These are phyloP conservation scores for Agrotis clavis DNA, from an alignment of 2,888 invertebrate species.

Conservation along the genomic window DNA sequence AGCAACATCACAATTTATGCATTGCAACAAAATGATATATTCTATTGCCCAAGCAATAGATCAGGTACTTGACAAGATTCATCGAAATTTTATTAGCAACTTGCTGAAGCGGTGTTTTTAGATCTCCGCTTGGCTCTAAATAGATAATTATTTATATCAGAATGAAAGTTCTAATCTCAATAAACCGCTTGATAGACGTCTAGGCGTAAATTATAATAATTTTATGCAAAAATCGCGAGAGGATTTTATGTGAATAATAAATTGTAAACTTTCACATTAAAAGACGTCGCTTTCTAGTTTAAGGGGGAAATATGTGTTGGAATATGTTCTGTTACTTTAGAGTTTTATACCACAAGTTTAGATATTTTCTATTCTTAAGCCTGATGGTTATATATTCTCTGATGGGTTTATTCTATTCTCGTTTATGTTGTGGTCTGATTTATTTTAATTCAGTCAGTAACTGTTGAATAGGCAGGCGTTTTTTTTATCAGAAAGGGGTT, in stretches of 20 bases:
- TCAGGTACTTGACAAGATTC: too few species aligned
- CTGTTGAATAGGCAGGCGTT: neutral
- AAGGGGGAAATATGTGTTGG: neutral
- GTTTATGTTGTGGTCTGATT: neutral
- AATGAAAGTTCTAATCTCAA: constrained; percentile 16
- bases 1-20: too few species aligned
- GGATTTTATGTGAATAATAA: constrained; percentile 44
- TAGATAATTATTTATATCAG: neutral
- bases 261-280: constrained; percentile 51
- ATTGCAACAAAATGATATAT: too few species aligned
- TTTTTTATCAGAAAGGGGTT: neutral
- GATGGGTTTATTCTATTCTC: neutral
- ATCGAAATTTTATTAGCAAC: too few species aligned
- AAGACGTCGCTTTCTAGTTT: constrained; percentile 47
- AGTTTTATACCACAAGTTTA: constrained; percentile 5
- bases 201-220: constrained; percentile 42
- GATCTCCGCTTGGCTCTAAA: too few species aligned
- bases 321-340: constrained; percentile 13
- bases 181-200: constrained; percentile 10
- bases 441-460: neutral
- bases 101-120: too few species aligned
- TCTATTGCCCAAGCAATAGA: too few species aligned
- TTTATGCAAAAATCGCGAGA: constrained; percentile 34
- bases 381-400: neutral
- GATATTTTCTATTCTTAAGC: constrained; percentile 7